Conservation (phyloP, 2,888 invertebrate species). For the Mythimna lalbum region DNA sequence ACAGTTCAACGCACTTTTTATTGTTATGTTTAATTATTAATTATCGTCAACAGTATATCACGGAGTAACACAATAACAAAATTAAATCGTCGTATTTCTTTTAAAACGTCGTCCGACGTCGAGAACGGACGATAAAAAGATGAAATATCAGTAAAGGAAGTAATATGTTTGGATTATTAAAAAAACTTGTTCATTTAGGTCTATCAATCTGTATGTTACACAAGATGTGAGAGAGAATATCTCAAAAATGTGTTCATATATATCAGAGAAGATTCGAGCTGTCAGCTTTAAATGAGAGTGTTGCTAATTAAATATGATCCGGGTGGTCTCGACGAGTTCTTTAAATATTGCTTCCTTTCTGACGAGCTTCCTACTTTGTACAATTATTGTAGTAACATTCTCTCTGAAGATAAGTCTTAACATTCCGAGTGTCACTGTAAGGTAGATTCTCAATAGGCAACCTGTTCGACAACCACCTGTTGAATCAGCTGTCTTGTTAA, state of each 20-base stretch:
- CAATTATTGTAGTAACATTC: conserved; percentile 19
- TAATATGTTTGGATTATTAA: conserved; percentile 66
- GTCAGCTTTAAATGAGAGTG: conserved; percentile 55
- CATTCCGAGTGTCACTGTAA: conserved; percentile 30
- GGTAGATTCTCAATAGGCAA: conserved; percentile 36
- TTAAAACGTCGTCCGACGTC: conserved; percentile 59
- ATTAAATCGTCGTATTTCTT: conserved; percentile 66
- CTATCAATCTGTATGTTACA: conserved; percentile 61
- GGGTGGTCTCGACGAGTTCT: conserved; percentile 57
- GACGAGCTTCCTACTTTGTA: conserved; percentile 27
- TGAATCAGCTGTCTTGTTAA: conserved; percentile 55
- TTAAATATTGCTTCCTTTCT: conserved; percentile 63
- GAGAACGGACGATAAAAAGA: conserved; percentile 64
- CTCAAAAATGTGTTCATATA: conserved; percentile 53
- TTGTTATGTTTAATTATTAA: conserved; percentile 74
- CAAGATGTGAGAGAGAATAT: conserved; percentile 50
- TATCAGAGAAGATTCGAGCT: conserved; percentile 47
- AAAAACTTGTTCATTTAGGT: conserved; percentile 58
- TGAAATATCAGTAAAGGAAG: conserved; percentile 68
- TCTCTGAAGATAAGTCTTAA: conserved; percentile 17
- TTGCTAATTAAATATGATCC: conserved; percentile 64
- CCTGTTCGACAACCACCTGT: conserved; percentile 54
- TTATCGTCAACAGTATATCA: conserved; percentile 64
- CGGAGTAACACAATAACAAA: conserved; percentile 59
- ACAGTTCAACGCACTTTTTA: conserved; percentile 78